These are phyloP conservation scores for Cephus rjabovi DNA, from an alignment of 2,888 invertebrate species.

Conservation along the genomic window DNA sequence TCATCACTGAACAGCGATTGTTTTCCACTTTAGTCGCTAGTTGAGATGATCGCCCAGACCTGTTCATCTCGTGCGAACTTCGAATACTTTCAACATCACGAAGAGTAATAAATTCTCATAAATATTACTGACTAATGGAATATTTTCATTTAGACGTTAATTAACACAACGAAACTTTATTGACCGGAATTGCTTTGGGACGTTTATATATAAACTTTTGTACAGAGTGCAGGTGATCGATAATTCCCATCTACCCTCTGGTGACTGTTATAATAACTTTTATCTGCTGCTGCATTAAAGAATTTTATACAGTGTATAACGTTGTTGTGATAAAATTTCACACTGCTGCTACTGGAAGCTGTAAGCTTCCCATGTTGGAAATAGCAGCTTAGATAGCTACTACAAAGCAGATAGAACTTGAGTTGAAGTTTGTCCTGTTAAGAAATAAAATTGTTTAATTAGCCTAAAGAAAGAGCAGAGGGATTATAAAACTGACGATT, in stretches of 20 bases:
- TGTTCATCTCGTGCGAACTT: no score
- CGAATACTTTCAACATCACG: no score
- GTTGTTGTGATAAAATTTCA: not conserved
- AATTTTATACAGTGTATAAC: not conserved
- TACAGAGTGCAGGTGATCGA: not conserved
- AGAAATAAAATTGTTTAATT: not conserved
- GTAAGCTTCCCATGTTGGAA: not conserved
- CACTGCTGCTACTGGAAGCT: not conserved
- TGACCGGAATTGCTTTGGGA: not conserved
- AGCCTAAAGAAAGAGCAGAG: no score
- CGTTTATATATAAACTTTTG: not conserved
- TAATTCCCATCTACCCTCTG: no score
- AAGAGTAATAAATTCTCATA: not conserved
- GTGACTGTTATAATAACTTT: not conserved
- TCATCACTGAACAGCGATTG: not conserved
- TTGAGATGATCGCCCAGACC: not conserved
- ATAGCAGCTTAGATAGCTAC: no score
- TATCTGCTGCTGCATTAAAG: not conserved
- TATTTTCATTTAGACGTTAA: not conserved
- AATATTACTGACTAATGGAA: not conserved
- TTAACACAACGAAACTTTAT: not conserved
- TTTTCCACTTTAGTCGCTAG: not conserved
- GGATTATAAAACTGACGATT: not conserved
- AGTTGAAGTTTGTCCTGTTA: not conserved
- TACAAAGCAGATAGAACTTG: not conserved